A percentile compares a stretch with the other conserved stretches of the same genome.
These are phyloP conservation scores for Venturia canescens DNA, from an alignment of 1,140 invertebrate genomes.

Conservation along the genomic window DNA sequence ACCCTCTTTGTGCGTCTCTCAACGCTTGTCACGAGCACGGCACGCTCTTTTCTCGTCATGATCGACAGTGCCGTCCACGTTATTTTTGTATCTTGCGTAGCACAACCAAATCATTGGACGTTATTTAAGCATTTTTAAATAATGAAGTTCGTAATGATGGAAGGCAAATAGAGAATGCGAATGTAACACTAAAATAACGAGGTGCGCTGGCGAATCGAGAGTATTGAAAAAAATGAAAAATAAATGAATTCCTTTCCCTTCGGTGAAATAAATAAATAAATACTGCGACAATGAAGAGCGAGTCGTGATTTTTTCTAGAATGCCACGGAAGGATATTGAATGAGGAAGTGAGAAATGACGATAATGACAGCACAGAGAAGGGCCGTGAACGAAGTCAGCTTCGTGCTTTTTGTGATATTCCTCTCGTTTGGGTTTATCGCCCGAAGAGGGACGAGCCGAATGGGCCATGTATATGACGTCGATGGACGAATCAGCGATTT, in stretches of 20 bases:
- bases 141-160: too few species aligned
- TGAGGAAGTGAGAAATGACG: slow-evolving; percentile 18
- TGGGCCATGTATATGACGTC: background rate
- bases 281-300: background rate
- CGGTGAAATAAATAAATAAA: background rate
- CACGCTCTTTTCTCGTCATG: too few species aligned
- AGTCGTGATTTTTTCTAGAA: too few species aligned
- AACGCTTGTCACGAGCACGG: slow-evolving; percentile 9
- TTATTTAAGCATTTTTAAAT: too few species aligned
- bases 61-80: too few species aligned
- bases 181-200: too few species aligned
- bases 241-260: background rate
- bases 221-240: too few species aligned
- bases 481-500: slow-evolving; percentile 41
- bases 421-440: slow-evolving; percentile 32
- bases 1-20: slow-evolving; percentile 55
- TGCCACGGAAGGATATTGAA: background rate
- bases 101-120: too few species aligned
- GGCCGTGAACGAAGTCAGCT: background rate
- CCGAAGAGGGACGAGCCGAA: slow-evolving; percentile 19
- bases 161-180: too few species aligned
- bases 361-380: slow-evolving; percentile 26
- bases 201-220: too few species aligned
- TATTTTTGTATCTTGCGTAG: too few species aligned
- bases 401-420: slow-evolving; percentile 22